Percentiles rank a stretch among this genome's conserved stretches.
phyloP scores from a whole-genome alignment of 2,113 vertebrate species.

The Turnix velox region DNA sequence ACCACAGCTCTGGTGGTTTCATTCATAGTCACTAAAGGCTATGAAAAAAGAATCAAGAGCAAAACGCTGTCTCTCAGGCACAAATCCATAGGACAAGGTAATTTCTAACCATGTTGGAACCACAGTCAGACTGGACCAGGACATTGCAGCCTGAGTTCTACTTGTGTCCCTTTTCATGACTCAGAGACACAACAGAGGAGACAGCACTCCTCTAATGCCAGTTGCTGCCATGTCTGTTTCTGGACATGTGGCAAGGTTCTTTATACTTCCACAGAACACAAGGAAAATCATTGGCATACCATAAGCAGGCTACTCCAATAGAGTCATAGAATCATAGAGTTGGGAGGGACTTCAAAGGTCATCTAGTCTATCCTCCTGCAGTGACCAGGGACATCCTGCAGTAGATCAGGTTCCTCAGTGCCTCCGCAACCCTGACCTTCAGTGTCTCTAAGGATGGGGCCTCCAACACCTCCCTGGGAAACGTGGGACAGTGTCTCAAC shows the following conservation, averaged over 20 bases:
- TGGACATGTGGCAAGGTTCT: background rate
- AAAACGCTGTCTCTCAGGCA: background rate
- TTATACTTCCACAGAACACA: background rate
- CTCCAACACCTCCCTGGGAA: too few relatives aligned
- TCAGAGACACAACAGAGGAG: too few relatives aligned
- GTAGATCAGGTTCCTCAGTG: too few relatives aligned
- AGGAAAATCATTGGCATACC: background rate
- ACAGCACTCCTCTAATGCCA: too few relatives aligned
- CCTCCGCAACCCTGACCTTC: too few relatives aligned
- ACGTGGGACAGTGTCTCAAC: too few relatives aligned
- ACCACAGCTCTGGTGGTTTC: background rate
- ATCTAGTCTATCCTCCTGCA: too few relatives aligned
- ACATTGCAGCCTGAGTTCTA: background rate
- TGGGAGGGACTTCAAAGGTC: too few relatives aligned
- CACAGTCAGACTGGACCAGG: background rate
- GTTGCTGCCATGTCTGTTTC: background rate
- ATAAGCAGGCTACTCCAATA: background rate
- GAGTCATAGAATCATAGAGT: too few relatives aligned
- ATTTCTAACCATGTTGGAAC: accelerated
- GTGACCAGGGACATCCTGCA: too few relatives aligned
- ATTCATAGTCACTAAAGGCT: background rate
- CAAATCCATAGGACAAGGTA: background rate
- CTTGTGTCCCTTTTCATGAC: background rate
- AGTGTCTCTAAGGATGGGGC: too few relatives aligned
- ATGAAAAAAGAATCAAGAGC: background rate